A percentile compares a stretch with the other conserved stretches of the same genome.
Conservation (phyloP, 2,797 vertebrate genomes). For the Nyctibius grandis region DNA sequence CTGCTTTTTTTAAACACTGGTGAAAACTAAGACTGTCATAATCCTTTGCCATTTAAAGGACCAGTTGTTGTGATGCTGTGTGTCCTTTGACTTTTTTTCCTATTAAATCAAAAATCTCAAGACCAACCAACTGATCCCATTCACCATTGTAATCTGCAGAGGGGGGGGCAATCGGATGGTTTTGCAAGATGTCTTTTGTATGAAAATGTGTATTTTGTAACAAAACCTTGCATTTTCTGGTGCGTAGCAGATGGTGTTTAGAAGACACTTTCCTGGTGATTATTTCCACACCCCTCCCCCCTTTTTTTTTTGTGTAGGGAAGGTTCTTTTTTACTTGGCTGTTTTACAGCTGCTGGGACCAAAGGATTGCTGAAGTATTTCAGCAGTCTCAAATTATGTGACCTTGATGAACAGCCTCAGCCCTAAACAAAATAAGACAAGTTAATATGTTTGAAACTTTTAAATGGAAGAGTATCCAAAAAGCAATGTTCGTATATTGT, state of each 20-base stretch:
- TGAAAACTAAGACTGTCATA: constrained; percentile 44
- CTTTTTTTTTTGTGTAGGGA: constrained; percentile 8
- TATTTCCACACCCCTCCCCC: not conserved
- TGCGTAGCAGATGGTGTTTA: constrained; percentile 53
- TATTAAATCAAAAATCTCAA: constrained; percentile 18
- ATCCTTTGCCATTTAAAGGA: constrained; percentile 56
- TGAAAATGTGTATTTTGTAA: constrained; percentile 74
- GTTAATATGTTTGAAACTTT: constrained; percentile 45
- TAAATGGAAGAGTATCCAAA: constrained; percentile 51
- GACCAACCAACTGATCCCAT: constrained; percentile 47
- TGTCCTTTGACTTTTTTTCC: constrained; percentile 44
- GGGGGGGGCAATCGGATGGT: constrained; percentile 56
- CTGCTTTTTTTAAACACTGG: constrained; percentile 64
- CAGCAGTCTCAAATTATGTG: constrained; percentile 55
- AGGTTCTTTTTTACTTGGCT: constrained; percentile 62
- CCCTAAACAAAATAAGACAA: constrained; percentile 52
- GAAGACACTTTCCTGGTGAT: constrained; percentile 49
- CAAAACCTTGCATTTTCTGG: constrained; percentile 68
- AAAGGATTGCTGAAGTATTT: constrained; percentile 73
- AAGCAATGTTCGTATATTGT: constrained; percentile 67
- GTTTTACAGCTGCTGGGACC: constrained; percentile 74
- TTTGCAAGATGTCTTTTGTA: constrained; percentile 76
- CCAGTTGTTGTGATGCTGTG: constrained; percentile 38
- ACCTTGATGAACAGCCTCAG: constrained; percentile 63
- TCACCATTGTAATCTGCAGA: constrained; percentile 59